phyloP scores from a whole-genome alignment of 2,797 vertebrate species.

The Calcarius lapponicus region DNA sequence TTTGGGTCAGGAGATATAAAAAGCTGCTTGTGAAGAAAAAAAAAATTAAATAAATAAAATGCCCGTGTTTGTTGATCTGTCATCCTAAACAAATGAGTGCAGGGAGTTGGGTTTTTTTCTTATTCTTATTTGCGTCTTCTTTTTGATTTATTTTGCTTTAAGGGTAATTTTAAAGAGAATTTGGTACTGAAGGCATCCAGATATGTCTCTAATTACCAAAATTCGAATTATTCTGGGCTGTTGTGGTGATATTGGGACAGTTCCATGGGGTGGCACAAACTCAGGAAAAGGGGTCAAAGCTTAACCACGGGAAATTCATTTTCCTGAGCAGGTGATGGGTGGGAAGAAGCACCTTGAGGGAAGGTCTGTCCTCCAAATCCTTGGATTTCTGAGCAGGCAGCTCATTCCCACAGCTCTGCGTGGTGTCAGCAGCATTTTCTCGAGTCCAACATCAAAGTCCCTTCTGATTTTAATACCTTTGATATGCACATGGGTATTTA shows the following conservation, averaged over 20 bases:
- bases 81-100: slow-evolving; percentile 49
- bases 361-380: background rate
- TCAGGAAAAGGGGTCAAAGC: background rate
- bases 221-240: slow-evolving; percentile 4
- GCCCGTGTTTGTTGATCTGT: slow-evolving; percentile 47
- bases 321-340: background rate
- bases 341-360: background rate
- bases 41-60: background rate
- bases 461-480: slow-evolving; percentile 2
- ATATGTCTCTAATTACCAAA: background rate
- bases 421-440: background rate
- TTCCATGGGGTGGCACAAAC: background rate
- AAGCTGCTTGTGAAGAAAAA: slow-evolving; percentile 38
- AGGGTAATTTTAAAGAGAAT: background rate
- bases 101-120: slow-evolving; percentile 29
- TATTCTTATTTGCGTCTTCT: background rate
- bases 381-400: background rate
- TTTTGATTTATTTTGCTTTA: background rate
- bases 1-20: slow-evolving; percentile 67
- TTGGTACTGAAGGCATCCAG: background rate
- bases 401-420: slow-evolving; percentile 14
- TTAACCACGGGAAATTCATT: background rate
- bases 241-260: background rate
- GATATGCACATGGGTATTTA: background rate
- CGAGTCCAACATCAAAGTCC: slow-evolving; percentile 8